Percentiles rank a stretch among this genome's conserved stretches.
These are phyloP conservation scores for Sebastes aleutianus DNA, from an alignment of 2,797 vertebrate species.

Conservation along the genomic window DNA sequence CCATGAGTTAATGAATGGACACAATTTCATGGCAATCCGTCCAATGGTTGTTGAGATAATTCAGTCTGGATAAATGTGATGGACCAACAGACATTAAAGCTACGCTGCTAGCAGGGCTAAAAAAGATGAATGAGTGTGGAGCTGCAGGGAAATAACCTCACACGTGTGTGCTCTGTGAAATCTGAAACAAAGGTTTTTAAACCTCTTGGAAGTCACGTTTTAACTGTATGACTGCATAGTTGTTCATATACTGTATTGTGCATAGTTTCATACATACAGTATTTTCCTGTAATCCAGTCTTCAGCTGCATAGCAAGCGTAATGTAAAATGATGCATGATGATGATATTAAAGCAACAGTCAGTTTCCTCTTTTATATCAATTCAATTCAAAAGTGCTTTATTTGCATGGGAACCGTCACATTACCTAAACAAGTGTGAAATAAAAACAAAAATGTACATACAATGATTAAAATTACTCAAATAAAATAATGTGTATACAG, in stretches of 20 bases:
- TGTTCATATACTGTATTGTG: not conserved
- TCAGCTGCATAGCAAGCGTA: not conserved
- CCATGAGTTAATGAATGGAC: not conserved
- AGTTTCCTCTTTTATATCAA: not conserved
- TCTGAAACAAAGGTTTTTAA: not conserved
- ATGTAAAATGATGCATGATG: not conserved
- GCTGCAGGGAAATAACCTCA: not conserved
- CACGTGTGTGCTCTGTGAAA: not conserved
- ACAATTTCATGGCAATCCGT: not conserved
- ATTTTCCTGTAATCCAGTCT: not conserved
- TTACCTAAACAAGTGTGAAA: no score
- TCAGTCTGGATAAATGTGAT: not conserved
- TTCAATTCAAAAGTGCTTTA: no score
- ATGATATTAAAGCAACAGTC: not conserved
- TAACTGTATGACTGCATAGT: not conserved
- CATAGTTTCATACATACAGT: not conserved
- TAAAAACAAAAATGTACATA: accelerated
- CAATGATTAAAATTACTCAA: no score
- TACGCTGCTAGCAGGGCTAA: not conserved
- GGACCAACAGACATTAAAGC: not conserved
- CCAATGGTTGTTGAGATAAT: not conserved
- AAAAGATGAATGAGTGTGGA: not conserved
- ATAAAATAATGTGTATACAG: no score
- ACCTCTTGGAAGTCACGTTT: not conserved
- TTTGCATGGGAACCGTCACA: no score